Evolutionary conservation across 2,113 vertebrate genomes (phyloP).

Genomic region (Ciconia boyciana): DNA sequence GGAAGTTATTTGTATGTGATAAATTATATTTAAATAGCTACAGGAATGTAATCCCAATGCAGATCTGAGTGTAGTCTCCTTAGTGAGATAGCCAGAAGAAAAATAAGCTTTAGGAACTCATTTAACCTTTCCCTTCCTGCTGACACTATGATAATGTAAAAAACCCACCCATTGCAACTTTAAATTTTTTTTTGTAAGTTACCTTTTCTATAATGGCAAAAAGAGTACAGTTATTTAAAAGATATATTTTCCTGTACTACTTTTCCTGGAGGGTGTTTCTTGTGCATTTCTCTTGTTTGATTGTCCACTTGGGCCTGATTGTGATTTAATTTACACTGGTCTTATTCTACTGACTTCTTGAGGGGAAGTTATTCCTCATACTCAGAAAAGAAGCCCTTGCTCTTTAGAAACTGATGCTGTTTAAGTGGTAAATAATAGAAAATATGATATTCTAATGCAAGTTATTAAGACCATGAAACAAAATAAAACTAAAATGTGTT

Average conservation of each 20-base stretch:
- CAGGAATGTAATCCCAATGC: not conserved
- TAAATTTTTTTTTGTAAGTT: not conserved
- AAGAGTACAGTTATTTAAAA: not conserved
- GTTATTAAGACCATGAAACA: not conserved
- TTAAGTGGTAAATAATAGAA: slow-evolving; percentile 13
- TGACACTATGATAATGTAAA: not conserved
- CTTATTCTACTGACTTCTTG: not conserved
- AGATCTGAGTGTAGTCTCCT: not conserved
- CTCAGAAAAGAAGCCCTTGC: not conserved
- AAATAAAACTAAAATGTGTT: not conserved
- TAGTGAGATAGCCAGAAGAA: not conserved
- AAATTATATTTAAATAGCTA: slow-evolving; percentile 6
- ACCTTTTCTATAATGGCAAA: not conserved
- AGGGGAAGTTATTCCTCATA: not conserved
- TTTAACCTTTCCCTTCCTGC: not conserved
- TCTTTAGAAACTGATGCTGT: not conserved
- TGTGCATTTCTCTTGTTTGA: not conserved
- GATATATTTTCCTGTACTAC: not conserved
- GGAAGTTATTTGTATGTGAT: not conserved
- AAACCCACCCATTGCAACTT: not conserved
- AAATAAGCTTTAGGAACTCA: not conserved
- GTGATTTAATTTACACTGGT: not conserved
- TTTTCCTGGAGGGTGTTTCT: not conserved
- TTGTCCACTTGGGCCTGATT: not conserved
- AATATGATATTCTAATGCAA: not conserved